Conservation (phyloP, 2,797 vertebrate genomes). For the Novumbra hubbsi region DNA sequence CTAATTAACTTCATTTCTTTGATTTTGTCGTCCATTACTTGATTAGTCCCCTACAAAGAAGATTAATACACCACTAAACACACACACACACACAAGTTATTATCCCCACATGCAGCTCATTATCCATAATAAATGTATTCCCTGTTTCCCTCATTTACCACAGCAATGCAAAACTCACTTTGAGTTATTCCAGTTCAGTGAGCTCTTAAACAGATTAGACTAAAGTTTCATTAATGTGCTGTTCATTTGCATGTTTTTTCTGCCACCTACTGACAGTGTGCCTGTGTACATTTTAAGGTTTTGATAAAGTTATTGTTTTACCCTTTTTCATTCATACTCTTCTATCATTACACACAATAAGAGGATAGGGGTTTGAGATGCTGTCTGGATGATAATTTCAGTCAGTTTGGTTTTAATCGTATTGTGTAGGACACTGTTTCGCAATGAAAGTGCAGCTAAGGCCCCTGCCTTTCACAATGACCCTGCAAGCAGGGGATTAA, state of each 20-base stretch:
- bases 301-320: neutral
- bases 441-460: too few relatives aligned
- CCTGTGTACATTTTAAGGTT: neutral
- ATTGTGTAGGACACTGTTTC: too few relatives aligned
- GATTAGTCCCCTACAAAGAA: neutral
- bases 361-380: neutral
- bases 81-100: neutral
- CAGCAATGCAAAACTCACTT: conserved; percentile 69
- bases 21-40: neutral
- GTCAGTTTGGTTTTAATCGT: neutral
- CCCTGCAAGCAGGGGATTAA: too few relatives aligned
- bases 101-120: neutral
- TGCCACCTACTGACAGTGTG: neutral
- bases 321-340: too few relatives aligned
- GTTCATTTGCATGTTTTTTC: conserved; percentile 68
- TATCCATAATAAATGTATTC: conserved; percentile 32
- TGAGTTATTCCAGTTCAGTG: conserved; percentile 74
- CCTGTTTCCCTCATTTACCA: conserved; percentile 65
- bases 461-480: too few relatives aligned
- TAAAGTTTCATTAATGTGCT: conserved; percentile 72
- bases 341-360: neutral
- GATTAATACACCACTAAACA: neutral
- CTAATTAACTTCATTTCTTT: neutral
- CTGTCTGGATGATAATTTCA: neutral
- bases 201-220: conserved; percentile 72